Base-by-base conservation (phyloP, 2,797 vertebrate species). In the Artibeus jamaicensis region DNA sequence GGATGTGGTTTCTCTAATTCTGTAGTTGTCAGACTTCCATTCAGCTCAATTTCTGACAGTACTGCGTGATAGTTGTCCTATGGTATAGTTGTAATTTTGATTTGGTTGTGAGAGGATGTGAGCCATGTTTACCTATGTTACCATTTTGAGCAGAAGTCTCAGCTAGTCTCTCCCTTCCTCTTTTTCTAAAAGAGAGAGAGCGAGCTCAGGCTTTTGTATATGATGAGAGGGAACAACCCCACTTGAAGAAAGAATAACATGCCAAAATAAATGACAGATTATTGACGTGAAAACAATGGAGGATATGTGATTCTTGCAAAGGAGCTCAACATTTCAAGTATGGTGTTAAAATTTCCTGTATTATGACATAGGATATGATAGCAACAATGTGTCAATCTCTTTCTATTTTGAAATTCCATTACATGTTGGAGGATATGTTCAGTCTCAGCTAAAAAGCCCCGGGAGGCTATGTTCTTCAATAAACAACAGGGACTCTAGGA, bases 341-440 rank as follows among this genome's bases (percentile, higher is more conserved):
- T 55, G 21, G 44, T 93, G 10, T 68, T 85, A 82, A 92, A 84
- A n/a, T 88, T 83, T 83, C 42, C 74, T 87, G 0, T 93, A 59
- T 81, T 77, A 82, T 48, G 42, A 92, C 83, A 65, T 32, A 76
- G n/a, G 19, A 14, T 71, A 29, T 89, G 29, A 85, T 68, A 94
- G 77, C 85, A 76, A 89, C 42, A 96, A 84, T 86, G 29, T 91
- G 37, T 94, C 86, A 59, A 32, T 46, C 46, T 85, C 39, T 14
- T 76, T 59, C 53, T 89, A 22, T 85, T 93, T 85, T 87, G 34
- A 90, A 95, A 93, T 93, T 26, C 12, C 14, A 57, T 86, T 85
- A 42, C 50, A 29, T 89, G 32, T 44, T 92, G 39, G 48, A 42
- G 24, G 39, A 87, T 73, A 73, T 55, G 62, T 62, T 97, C n/a